Evolutionary conservation across 2,113 vertebrate genomes (phyloP).

Genomic region (Cavia porcellus): DNA sequence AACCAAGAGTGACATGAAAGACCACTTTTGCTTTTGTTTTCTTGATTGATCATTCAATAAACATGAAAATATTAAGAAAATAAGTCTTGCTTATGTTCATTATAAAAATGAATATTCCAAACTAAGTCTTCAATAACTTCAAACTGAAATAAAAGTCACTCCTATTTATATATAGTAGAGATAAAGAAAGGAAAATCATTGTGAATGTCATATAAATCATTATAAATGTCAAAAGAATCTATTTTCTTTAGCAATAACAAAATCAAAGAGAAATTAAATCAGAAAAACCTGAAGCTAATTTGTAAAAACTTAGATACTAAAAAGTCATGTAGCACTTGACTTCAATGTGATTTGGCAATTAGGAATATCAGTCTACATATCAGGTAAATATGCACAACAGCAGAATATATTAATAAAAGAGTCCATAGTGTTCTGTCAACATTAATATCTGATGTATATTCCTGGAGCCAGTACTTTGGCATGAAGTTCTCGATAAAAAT

Average conservation of each 20-base stretch:
- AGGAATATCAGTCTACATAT: background rate
- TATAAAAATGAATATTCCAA: conserved; percentile 15
- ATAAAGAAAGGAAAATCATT: background rate
- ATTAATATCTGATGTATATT: background rate
- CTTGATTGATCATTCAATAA: background rate
- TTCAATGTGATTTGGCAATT: background rate
- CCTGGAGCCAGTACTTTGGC: background rate
- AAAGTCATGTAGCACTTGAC: background rate
- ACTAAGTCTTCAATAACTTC: background rate
- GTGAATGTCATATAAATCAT: background rate
- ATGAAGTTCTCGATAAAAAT: background rate
- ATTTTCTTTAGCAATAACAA: background rate
- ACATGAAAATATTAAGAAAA: background rate
- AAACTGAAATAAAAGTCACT: conserved; percentile 42
- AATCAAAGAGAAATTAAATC: background rate
- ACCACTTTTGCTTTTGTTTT: background rate
- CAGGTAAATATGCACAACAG: background rate
- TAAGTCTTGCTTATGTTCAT: background rate
- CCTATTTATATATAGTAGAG: background rate
- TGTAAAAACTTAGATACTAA: background rate
- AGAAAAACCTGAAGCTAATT: background rate
- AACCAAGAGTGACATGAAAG: background rate
- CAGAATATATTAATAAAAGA: background rate
- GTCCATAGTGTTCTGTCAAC: background rate
- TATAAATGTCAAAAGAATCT: background rate